Percentiles rank a stretch among this genome's conserved stretches.
These are phyloP conservation scores for Tridacna crocea DNA, from an alignment of 2,888 invertebrate genomes.

Conservation along the genomic window DNA sequence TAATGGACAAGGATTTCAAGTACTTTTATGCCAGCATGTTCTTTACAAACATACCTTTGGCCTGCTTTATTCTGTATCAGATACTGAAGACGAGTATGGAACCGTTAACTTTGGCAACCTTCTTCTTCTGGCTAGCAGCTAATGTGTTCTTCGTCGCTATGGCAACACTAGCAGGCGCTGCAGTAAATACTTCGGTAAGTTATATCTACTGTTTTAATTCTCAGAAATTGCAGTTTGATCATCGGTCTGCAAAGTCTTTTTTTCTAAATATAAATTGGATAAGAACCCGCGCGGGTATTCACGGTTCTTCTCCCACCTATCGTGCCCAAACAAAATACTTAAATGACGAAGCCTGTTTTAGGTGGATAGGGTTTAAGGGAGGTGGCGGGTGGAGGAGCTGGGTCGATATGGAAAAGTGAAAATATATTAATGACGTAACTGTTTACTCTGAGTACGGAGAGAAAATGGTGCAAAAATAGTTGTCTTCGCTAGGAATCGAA, in stretches of 20 bases:
- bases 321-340: too few species aligned
- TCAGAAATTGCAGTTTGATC: neutral
- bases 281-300: neutral
- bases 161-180: slow-evolving; percentile 1
- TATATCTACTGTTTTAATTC: neutral
- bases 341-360: too few species aligned
- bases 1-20: slow-evolving; percentile 20
- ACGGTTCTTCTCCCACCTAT: too few species aligned
- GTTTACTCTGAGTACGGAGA: too few species aligned
- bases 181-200: slow-evolving; percentile 22
- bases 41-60: slow-evolving; percentile 18
- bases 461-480: too few species aligned
- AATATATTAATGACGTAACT: too few species aligned
- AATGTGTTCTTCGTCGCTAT: neutral
- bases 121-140: slow-evolving; percentile 1
- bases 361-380: too few species aligned
- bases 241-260: neutral
- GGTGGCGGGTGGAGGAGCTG: too few species aligned
- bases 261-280: neutral
- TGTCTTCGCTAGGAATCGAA: too few species aligned
- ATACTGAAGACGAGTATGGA: slow-evolving; percentile 14
- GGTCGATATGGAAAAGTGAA: too few species aligned
- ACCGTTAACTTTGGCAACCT: neutral
- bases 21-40: slow-evolving; percentile 20
- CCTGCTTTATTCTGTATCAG: slow-evolving; percentile 20